Conservation (phyloP, 1,140 invertebrate genomes). For the Magallana angulata region DNA sequence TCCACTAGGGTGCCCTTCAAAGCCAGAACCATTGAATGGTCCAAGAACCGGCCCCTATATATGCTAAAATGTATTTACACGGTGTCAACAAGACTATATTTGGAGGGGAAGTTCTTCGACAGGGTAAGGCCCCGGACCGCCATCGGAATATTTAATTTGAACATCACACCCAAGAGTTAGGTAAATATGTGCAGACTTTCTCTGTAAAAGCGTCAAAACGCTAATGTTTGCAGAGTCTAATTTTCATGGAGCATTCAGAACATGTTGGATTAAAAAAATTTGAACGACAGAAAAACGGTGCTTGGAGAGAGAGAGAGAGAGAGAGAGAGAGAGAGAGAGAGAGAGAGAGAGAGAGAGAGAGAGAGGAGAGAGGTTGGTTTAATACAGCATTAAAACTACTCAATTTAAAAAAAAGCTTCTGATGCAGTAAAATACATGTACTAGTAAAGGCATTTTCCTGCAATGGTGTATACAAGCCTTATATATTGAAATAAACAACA, state of each 20-base stretch:
- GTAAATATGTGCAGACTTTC: background rate
- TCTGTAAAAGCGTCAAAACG: background rate
- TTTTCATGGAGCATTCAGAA: background rate
- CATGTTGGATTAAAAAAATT: background rate
- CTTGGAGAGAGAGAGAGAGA: too few species aligned
- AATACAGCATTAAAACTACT: too few species aligned
- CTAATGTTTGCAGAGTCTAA: background rate
- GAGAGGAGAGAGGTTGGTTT: too few species aligned
- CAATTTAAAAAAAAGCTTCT: too few species aligned
- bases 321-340: too few species aligned
- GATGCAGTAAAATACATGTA: too few species aligned
- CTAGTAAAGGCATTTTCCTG: too few species aligned
- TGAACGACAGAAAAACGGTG: too few species aligned
- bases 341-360: too few species aligned
- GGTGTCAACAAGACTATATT: slow-evolving; percentile 14
- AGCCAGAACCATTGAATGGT: too few species aligned
- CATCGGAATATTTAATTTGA: background rate
- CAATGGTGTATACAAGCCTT: background rate
- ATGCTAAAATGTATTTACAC: background rate
- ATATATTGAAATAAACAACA: slow-evolving; percentile 31
- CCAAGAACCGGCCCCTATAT: background rate
- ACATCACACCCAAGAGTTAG: slow-evolving; percentile 22
- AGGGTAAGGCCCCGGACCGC: background rate
- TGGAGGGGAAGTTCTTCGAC: background rate
- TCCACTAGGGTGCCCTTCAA: too few species aligned